These are phyloP conservation scores for Diacarnus erythraeanus DNA, from an alignment of 37 sponge, comb jelly and placozoan species.

Conservation along the genomic window DNA sequence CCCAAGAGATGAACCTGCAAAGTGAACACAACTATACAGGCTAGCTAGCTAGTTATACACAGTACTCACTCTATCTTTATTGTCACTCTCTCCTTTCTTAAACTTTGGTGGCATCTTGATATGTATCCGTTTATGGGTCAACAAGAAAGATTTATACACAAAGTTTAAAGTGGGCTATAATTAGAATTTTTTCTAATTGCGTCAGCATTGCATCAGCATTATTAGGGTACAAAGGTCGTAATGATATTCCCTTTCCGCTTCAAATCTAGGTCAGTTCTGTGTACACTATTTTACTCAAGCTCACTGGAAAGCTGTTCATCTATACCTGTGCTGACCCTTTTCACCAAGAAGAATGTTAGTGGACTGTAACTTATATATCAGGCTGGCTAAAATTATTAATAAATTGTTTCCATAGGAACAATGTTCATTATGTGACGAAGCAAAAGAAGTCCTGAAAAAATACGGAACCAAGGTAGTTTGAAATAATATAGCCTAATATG, in stretches of 20 bases:
- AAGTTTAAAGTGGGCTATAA: constrained; percentile 1
- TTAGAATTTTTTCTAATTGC: constrained; percentile 3
- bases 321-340: constrained; percentile 53
- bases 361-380: background rate
- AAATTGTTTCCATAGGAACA: constrained; percentile 32
- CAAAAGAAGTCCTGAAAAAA: constrained; percentile 56
- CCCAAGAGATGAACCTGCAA: constrained; percentile 55
- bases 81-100: constrained; percentile 25
- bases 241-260: no score
- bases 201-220: background rate
- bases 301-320: background rate
- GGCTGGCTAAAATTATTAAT: background rate
- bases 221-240: background rate
- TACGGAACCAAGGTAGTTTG: constrained; percentile 37
- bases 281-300: background rate
- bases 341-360: constrained; percentile 74
- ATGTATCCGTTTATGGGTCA: background rate
- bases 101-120: constrained; percentile 63
- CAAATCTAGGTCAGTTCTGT: no score
- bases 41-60: background rate
- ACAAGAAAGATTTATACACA: background rate
- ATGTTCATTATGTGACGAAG: constrained; percentile 80
- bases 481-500: background rate
- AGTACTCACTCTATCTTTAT: constrained; percentile 43
- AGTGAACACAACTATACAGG: background rate